Base-by-base conservation (phyloP, 2,888 invertebrate genomes). In the Therioaphis trifolii region DNA sequence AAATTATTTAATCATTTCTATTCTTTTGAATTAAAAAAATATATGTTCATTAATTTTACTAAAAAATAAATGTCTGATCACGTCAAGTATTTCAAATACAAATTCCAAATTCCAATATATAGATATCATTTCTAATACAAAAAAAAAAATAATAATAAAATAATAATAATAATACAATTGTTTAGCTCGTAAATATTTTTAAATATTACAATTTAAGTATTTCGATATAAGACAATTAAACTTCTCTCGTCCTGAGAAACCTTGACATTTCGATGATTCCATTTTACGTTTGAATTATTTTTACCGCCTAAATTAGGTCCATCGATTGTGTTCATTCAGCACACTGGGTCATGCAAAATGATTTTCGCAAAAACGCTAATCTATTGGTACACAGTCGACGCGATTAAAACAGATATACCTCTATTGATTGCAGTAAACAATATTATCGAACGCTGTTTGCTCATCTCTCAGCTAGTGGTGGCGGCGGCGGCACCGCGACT, bases 381-480 rank as follows among this genome's bases (percentile, higher is more conserved):
- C 11, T 29, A 49, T 77, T 77, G 49, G 63, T 63, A 77, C 75
- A 58, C 76, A 63, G 21, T 3, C 27, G n/a, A 63, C 29, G 75
- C 24, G 76, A 76, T 63, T 27, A 46, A 7, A 63, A 63, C 9
- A 76, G n/a, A 63, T 63, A 63, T 29, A 4, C 29, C 21, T 29
- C 27, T 46, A 27, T 76, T 15, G 63, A 63, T 63, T 18, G 68
- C 5, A 4, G 27, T 18, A 18, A 68, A 18, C 46, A 71, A 2
- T n/a, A 71, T 72, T 72, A 72, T 52, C 40, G 35, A 58, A 24
- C 43, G 12, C 12, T 29, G 12, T 52, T 46, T 77, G 66, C 9
- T 66, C 77, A 77, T 77, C 63, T 63, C 77, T 63, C 77, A 75
- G 75, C 58, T 14, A 58, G 75, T 75, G 40, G 58, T 27, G 21